phyloP scores from a whole-genome alignment of 2,113 vertebrate genomes.

The Boleophthalmus pectinirostris region DNA sequence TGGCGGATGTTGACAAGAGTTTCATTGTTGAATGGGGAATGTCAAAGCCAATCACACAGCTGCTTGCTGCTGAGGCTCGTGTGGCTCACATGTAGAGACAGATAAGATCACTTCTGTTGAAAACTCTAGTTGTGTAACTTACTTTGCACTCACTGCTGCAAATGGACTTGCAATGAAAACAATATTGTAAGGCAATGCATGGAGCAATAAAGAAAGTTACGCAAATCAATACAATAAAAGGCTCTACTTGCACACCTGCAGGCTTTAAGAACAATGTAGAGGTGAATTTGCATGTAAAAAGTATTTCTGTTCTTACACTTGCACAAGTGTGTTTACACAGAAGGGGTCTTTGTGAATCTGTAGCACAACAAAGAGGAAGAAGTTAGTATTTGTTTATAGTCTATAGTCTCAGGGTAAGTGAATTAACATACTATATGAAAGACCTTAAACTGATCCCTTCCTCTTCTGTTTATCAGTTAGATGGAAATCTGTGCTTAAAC shows the following conservation, averaged over 20 bases:
- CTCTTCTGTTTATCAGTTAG: neutral
- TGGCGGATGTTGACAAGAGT: slow-evolving; percentile 58
- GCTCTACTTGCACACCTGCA: neutral
- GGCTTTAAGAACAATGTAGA: neutral
- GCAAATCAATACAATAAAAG: neutral
- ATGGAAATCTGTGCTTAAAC: neutral
- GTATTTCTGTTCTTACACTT: neutral
- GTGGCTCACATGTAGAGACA: slow-evolving; percentile 50
- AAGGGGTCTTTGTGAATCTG: neutral
- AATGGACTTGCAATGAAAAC: slow-evolving; percentile 17
- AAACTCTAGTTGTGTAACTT: slow-evolving; percentile 55
- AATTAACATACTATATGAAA: neutral
- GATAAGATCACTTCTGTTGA: slow-evolving; percentile 64
- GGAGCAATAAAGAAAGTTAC: neutral
- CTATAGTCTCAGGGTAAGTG: neutral
- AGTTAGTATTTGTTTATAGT: neutral
- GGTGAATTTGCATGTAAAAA: neutral
- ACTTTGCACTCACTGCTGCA: slow-evolving; percentile 45
- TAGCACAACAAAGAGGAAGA: neutral
- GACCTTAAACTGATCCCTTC: neutral
- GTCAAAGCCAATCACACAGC: slow-evolving; percentile 60
- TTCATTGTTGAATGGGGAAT: slow-evolving; percentile 51
- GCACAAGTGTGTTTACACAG: neutral
- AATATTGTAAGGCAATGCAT: slow-evolving; percentile 2
- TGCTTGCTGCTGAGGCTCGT: slow-evolving; percentile 47